phyloP scores from a whole-genome alignment of 2,113 vertebrate genomes.

The Microcebus ravelobensis region DNA sequence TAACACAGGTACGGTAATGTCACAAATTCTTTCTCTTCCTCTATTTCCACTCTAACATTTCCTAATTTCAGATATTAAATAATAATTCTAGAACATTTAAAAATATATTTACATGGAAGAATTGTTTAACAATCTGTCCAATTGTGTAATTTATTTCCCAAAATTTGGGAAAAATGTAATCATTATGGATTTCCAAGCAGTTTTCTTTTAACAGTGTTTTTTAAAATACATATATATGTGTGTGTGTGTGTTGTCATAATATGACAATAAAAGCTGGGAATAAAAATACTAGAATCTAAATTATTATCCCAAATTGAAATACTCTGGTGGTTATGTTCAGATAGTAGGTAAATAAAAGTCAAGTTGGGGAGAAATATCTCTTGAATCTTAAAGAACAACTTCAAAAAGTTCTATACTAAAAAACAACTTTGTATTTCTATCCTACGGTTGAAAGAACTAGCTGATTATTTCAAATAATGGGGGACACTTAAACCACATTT shows the following conservation, averaged over 20 bases:
- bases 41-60: neutral
- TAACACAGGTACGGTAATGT: neutral
- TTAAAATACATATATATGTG: neutral
- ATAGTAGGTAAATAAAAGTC: neutral
- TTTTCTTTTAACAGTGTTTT: neutral
- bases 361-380: neutral
- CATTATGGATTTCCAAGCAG: neutral
- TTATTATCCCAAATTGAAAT: neutral
- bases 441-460: neutral
- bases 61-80: slow-evolving; percentile 7
- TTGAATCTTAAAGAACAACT: neutral
- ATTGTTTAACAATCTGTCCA: neutral
- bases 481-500: neutral
- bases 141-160: neutral
- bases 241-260: neutral
- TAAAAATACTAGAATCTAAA: slow-evolving; percentile 30
- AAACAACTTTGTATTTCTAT: neutral
- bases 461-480: slow-evolving; percentile 18
- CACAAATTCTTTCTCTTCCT: neutral
- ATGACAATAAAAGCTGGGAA: neutral
- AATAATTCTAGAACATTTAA: neutral
- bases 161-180: neutral
- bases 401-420: neutral
- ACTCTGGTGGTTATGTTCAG: neutral
- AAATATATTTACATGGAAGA: neutral